phyloP scores from a whole-genome alignment of 2,888 invertebrate genomes.

The Polia nebulosa region DNA sequence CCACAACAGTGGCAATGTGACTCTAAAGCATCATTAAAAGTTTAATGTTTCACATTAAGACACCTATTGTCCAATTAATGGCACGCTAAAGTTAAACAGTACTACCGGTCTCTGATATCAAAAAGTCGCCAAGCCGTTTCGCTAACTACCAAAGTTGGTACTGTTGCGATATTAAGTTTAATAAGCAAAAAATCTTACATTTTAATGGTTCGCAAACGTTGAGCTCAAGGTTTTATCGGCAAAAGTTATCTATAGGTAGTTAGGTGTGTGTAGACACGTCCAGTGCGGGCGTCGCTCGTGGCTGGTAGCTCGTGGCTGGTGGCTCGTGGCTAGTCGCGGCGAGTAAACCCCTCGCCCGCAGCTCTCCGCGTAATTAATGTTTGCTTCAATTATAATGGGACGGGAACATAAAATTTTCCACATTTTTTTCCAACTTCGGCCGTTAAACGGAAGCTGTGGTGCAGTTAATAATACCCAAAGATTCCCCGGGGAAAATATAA shows the following conservation, averaged over 20 bases:
- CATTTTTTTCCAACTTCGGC: slow-evolving; percentile 69
- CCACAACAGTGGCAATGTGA: neutral
- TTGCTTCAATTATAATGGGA: slow-evolving; percentile 81
- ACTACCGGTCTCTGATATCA: slow-evolving; percentile 44
- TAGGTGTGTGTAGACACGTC: slow-evolving; percentile 36
- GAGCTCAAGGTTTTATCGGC: slow-evolving; percentile 51
- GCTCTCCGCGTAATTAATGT: slow-evolving; percentile 81
- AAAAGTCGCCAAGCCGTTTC: slow-evolving; percentile 42
- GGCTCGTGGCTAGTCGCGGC: slow-evolving; percentile 49
- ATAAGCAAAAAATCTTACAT: slow-evolving; percentile 47
- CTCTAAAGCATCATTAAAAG: slow-evolving; percentile 31
- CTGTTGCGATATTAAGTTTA: slow-evolving; percentile 32
- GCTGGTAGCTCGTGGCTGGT: slow-evolving; percentile 50
- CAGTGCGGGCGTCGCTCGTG: slow-evolving; percentile 48
- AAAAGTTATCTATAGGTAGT: slow-evolving; percentile 34
- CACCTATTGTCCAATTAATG: slow-evolving; percentile 42
- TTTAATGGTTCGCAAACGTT: slow-evolving; percentile 47
- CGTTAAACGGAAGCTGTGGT: slow-evolving; percentile 67
- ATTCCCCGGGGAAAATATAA: slow-evolving; percentile 56
- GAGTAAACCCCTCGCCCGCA: slow-evolving; percentile 64
- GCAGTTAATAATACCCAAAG: slow-evolving; percentile 57
- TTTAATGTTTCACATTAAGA: slow-evolving; percentile 37
- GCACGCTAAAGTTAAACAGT: slow-evolving; percentile 26
- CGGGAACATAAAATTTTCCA: slow-evolving; percentile 68
- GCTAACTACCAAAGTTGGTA: slow-evolving; percentile 50